Conservation (phyloP, 2,113 vertebrate species). For the Brachirus orientalis region DNA sequence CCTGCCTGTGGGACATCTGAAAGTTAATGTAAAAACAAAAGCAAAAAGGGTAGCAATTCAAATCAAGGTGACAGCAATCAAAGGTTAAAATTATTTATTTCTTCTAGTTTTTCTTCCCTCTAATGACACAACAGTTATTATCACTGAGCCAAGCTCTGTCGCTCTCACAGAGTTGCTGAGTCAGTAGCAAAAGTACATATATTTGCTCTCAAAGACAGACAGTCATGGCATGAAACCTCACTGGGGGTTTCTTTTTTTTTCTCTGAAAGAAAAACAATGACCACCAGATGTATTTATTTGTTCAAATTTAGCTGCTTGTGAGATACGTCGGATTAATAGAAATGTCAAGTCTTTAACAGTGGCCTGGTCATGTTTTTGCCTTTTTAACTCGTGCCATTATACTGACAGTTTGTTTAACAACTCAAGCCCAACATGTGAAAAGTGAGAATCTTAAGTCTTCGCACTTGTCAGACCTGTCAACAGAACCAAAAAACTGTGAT, state of each 20-base stretch:
- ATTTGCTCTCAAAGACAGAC: neutral
- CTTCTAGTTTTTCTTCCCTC: constrained; percentile 5
- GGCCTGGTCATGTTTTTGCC: neutral
- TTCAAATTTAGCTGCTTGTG: neutral
- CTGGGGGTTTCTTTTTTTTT: neutral
- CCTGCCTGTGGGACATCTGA: neutral
- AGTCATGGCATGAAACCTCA: neutral
- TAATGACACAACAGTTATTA: constrained; percentile 34
- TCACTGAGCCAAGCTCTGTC: constrained; percentile 12
- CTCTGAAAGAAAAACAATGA: neutral
- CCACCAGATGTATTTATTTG: too few relatives aligned
- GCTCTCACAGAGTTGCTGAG: constrained; percentile 11
- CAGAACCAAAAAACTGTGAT: constrained; percentile 46
- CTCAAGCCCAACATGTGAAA: constrained; percentile 12
- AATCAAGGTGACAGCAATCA: constrained; percentile 26
- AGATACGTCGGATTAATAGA: neutral
- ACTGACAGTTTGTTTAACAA: constrained; percentile 32
- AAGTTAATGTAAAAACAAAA: neutral
- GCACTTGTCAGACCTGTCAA: constrained; percentile 53
- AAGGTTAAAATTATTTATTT: constrained; percentile 39
- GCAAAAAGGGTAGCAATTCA: neutral
- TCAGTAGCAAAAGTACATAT: neutral
- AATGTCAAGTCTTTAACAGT: constrained; percentile 1
- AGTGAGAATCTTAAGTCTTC: constrained; percentile 13
- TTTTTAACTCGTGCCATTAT: neutral